Base-by-base conservation (phyloP, 1,140 invertebrate species). In the Theocolax elegans region DNA sequence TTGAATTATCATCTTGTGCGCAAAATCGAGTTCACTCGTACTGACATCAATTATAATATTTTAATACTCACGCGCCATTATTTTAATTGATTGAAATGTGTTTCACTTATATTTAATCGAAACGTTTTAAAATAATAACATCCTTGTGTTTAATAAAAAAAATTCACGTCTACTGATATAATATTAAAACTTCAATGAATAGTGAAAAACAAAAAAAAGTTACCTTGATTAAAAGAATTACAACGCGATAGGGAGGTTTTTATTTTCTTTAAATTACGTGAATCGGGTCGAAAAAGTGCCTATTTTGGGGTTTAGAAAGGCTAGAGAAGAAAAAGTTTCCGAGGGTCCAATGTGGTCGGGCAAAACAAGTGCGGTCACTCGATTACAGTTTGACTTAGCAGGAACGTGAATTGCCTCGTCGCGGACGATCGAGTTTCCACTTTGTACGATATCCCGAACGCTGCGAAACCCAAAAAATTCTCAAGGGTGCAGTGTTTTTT, bases 351-450 rank as follows among this genome's bases (percentile, higher is more conserved):
- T 63, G n/a, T n/a, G 59, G 58, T 53, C 54, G 44, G 48, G 72
- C 69, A 67, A 72, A 75, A 71, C 72, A 76, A 71, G 54, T 71
- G 73, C 74, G 77, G 77, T 78, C 72, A 67, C 35, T 67, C 71
- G 74, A 77, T 78, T 78, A 78, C 54, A 76, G 62, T 71, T 53
- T 68, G 60, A 74, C 53, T 66, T 56, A 58, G 66, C 67, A 68
- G 67, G 65, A 63, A 64, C 17, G 49, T 56, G 60, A 58, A 64
- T 64, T 53, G 59, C 51, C 42, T 48, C 23, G 68, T 48, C 51
- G 40, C 56, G 25, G 53, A 38, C 69, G 62, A 76, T 70, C 66
- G 68, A 69, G 67, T 73, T 73, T 73, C 72, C 62, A 73, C 72
- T 73, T 73, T 72, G 35, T 40, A 46, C 63, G 51, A 46, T 69